These are phyloP conservation scores for Phania funesta DNA, from an alignment of 2,888 invertebrate genomes.

Conservation along the genomic window DNA sequence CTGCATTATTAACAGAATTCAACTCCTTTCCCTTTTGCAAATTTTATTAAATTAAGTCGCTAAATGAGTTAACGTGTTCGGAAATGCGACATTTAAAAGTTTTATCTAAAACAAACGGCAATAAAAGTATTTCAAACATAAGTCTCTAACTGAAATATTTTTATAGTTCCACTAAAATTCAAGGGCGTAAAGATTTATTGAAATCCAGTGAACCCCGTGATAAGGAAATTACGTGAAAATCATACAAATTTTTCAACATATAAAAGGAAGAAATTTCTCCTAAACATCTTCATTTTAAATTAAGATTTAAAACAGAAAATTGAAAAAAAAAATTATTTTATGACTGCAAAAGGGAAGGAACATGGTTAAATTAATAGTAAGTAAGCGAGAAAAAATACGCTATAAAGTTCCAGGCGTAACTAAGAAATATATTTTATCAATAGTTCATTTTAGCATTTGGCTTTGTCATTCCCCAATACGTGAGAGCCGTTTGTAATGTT, in stretches of 20 bases:
- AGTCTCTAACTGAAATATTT: neutral
- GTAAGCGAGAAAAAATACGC: neutral
- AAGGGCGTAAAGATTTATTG: neutral
- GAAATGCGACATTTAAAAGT: neutral
- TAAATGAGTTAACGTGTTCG: neutral
- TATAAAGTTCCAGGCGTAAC: neutral
- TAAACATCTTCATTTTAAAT: neutral
- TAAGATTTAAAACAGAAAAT: conserved; percentile 11
- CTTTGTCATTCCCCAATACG: neutral
- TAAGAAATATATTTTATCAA: neutral
- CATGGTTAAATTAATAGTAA: conserved; percentile 42
- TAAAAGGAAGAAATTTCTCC: conserved; percentile 11
- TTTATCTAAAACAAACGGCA: neutral
- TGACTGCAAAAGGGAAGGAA: neutral
- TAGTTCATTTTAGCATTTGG: conserved; percentile 36
- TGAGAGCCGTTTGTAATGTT: conserved; percentile 69
- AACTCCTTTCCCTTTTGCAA: no score
- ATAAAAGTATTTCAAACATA: neutral
- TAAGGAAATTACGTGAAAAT: conserved; percentile 5
- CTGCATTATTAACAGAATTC: no score
- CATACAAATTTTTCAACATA: conserved; percentile 22
- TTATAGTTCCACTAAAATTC: conserved; percentile 35
- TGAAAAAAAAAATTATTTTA: neutral
- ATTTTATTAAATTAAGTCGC: no score
- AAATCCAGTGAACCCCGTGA: neutral